These are phyloP conservation scores for Sycophaga agraensis DNA, from an alignment of 1,140 invertebrate species.

Conservation along the genomic window DNA sequence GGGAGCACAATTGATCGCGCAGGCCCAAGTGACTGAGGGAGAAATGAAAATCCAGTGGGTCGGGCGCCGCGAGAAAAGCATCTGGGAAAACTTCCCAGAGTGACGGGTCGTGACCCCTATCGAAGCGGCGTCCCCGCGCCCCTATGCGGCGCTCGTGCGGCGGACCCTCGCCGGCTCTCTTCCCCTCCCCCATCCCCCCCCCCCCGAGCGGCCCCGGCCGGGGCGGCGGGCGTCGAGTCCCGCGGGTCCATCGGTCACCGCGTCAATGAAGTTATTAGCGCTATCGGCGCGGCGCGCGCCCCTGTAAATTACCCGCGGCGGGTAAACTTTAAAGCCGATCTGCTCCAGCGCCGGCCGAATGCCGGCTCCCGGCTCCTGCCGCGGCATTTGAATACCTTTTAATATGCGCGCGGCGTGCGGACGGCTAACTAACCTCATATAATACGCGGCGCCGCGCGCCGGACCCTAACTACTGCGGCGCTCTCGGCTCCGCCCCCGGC, in stretches of 20 bases:
- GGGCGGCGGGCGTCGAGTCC: too few species aligned
- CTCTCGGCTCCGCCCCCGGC: not conserved
- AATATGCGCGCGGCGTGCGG: slow-evolving; percentile 46
- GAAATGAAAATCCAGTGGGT: too few species aligned
- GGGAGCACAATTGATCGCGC: too few species aligned
- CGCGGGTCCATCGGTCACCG: not conserved
- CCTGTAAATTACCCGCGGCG: slow-evolving; percentile 40
- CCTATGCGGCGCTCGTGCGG: too few species aligned
- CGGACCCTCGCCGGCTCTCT: not conserved
- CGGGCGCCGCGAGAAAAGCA: too few species aligned
- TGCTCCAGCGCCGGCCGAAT: too few species aligned
- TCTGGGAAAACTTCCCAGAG: too few species aligned
- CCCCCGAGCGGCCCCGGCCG: too few species aligned
- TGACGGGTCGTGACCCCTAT: too few species aligned
- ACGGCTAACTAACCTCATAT: slow-evolving; percentile 48
- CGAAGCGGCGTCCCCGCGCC: too few species aligned
- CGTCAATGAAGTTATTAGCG: slow-evolving; percentile 47
- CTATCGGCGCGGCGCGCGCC: slow-evolving; percentile 42
- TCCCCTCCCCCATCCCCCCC: not conserved
- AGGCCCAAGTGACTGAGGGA: too few species aligned
- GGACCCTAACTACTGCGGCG: not conserved
- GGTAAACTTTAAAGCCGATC: slow-evolving; percentile 17
- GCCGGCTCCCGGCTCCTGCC: slow-evolving; percentile 15
- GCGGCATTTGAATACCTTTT: slow-evolving; percentile 54
- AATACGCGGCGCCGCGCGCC: slow-evolving; percentile 2